Conservation (phyloP, 2,797 vertebrate species). For the Aldrovandia affinis region DNA sequence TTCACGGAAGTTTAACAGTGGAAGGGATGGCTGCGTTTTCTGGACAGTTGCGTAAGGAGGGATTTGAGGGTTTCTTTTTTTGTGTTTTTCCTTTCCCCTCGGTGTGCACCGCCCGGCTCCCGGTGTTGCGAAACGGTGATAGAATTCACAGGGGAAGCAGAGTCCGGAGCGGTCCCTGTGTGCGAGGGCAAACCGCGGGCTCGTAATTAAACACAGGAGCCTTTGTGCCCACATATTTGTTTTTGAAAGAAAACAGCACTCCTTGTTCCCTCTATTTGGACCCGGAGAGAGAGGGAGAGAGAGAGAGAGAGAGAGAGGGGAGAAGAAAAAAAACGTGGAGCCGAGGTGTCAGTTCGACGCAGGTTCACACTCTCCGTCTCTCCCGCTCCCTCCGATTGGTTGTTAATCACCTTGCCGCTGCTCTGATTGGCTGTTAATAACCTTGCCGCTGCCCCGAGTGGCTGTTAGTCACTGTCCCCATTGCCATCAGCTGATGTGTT, state of each 20-base stretch:
- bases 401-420: neutral
- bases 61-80: neutral
- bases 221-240: slow-evolving; percentile 41
- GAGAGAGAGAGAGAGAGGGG: too few species aligned
- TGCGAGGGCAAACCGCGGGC: slow-evolving; percentile 30
- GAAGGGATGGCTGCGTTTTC: slow-evolving; percentile 34
- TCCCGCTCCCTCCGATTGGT: neutral
- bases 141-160: slow-evolving; percentile 55
- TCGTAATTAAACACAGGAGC: slow-evolving; percentile 49
- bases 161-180: slow-evolving; percentile 47
- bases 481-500: neutral
- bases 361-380: neutral
- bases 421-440: neutral
- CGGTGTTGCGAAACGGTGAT: slow-evolving; percentile 52
- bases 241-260: slow-evolving; percentile 16
- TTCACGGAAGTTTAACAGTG: neutral
- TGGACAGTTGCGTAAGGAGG: slow-evolving; percentile 31
- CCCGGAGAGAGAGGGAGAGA: neutral
- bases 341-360: neutral
- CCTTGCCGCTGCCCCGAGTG: neutral
- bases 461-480: neutral
- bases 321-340: neutral
- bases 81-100: too few species aligned
- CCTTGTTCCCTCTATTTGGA: slow-evolving; percentile 2
- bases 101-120: slow-evolving; percentile 34